phyloP scores from a whole-genome alignment of 2,797 vertebrate species.

The Sciaenops ocellatus region DNA sequence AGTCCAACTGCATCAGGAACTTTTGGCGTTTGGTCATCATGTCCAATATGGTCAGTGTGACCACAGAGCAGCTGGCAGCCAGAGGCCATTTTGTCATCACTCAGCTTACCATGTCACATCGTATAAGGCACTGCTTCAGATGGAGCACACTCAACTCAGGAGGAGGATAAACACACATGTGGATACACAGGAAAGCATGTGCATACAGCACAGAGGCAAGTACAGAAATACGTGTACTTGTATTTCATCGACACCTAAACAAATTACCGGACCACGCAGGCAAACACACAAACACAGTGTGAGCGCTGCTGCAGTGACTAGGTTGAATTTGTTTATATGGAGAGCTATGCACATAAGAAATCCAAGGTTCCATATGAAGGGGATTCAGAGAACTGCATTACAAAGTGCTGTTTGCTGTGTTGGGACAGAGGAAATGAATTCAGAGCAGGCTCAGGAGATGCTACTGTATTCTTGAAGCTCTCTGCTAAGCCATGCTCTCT shows the following conservation, averaged over 20 bases:
- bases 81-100: constrained; percentile 58
- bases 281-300: background rate
- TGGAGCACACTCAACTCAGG: constrained; percentile 3
- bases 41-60: constrained; percentile 27
- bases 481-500: constrained; percentile 20
- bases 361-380: constrained; percentile 49
- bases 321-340: constrained; percentile 58
- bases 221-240: background rate
- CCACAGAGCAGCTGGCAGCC: constrained; percentile 54
- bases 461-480: constrained; percentile 54
- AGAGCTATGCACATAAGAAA: constrained; percentile 60
- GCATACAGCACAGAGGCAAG: background rate
- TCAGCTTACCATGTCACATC: constrained; percentile 66
- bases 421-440: constrained; percentile 56
- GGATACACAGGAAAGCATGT: background rate
- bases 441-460: constrained; percentile 48
- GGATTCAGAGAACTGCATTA: constrained; percentile 48
- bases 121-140: constrained; percentile 33
- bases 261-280: constrained; percentile 3
- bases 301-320: constrained; percentile 16
- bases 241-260: background rate
- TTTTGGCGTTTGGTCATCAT: constrained; percentile 24
- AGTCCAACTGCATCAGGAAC: constrained; percentile 12
- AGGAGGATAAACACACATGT: background rate
- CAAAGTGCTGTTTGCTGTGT: constrained; percentile 59